Evolutionary conservation across 2,888 invertebrate genomes (phyloP).

Genomic region (Plagodis dolabraria): DNA sequence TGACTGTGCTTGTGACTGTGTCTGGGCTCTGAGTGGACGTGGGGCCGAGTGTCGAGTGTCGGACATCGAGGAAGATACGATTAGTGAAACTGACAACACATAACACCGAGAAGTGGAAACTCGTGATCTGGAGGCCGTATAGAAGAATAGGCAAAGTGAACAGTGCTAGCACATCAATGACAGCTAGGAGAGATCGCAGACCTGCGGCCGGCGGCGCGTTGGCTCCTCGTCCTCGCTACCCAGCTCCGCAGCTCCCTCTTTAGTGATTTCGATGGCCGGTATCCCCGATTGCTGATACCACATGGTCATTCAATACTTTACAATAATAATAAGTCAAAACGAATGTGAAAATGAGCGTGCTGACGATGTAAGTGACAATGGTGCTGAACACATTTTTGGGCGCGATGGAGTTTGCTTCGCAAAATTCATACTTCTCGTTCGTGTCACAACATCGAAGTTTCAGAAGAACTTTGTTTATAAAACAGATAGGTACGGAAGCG

Average conservation of each 20-base stretch:
- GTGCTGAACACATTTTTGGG: conserved; percentile 35
- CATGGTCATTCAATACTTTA: conserved; percentile 77
- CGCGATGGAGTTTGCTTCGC: conserved; percentile 29
- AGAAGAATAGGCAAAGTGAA: conserved; percentile 80
- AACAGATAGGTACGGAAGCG: conserved; percentile 41
- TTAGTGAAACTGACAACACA: conserved; percentile 79
- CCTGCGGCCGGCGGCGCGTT: conserved; percentile 78
- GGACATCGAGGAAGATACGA: conserved; percentile 71
- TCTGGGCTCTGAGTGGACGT: conserved; percentile 49
- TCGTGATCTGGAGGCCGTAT: conserved; percentile 75
- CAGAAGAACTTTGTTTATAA: conserved; percentile 37
- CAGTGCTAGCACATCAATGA: conserved; percentile 83
- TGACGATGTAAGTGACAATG: conserved; percentile 52
- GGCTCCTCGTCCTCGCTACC: conserved; percentile 88
- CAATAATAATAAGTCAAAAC: conserved; percentile 60
- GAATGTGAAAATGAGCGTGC: conserved; percentile 63
- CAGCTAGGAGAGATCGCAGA: conserved; percentile 81
- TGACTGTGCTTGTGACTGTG: conserved; percentile 26
- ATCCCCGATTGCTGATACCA: conserved; percentile 84
- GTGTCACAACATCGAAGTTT: conserved; percentile 15
- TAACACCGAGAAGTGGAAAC: conserved; percentile 80
- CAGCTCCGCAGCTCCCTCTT: conserved; percentile 89
- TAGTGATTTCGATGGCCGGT: conserved; percentile 91
- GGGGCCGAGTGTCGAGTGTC: conserved; percentile 62
- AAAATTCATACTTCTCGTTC: conserved; percentile 24